A percentile compares a stretch with the other conserved stretches of the same genome.
These are phyloP conservation scores for Drosophila leonis DNA, from an alignment of 2,888 invertebrate genomes.

Conservation along the genomic window DNA sequence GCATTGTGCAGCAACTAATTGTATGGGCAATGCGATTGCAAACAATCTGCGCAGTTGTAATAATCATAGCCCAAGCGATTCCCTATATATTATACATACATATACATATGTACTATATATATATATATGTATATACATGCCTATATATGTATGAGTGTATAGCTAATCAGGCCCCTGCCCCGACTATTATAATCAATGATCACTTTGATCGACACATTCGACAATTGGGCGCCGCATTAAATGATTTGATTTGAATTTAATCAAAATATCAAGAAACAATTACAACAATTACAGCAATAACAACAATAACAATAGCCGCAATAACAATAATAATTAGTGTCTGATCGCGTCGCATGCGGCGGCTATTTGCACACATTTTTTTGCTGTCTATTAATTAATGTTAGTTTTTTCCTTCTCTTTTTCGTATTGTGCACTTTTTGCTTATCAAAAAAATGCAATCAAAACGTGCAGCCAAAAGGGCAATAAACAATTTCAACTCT, in stretches of 20 bases:
- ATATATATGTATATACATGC: neutral
- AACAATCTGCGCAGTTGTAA: constrained; percentile 66
- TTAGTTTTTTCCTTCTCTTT: neutral
- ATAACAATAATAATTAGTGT: constrained; percentile 29
- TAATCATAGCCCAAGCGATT: constrained; percentile 27
- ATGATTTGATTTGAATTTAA: constrained; percentile 35
- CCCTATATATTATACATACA: neutral
- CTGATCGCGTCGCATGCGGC: constrained; percentile 38
- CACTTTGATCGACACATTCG: constrained; percentile 66
- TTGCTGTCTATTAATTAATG: neutral
- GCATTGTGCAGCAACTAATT: constrained; percentile 56
- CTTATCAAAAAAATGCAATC: constrained; percentile 57
- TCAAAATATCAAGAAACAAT: constrained; percentile 20
- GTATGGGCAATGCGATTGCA: constrained; percentile 31
- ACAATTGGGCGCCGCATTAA: constrained; percentile 67
- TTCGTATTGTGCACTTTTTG: neutral
- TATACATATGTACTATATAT: neutral
- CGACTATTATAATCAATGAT: constrained; percentile 42
- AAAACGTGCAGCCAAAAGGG: constrained; percentile 32
- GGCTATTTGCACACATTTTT: constrained; percentile 18
- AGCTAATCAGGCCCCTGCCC: constrained; percentile 16
- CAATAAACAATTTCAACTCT: constrained; percentile 32
- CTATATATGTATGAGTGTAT: neutral
- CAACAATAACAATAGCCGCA: constrained; percentile 14
- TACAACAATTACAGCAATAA: constrained; percentile 5